Evolutionary conservation across 1,140 invertebrate species (phyloP).

Genomic region (Pantala flavescens): DNA sequence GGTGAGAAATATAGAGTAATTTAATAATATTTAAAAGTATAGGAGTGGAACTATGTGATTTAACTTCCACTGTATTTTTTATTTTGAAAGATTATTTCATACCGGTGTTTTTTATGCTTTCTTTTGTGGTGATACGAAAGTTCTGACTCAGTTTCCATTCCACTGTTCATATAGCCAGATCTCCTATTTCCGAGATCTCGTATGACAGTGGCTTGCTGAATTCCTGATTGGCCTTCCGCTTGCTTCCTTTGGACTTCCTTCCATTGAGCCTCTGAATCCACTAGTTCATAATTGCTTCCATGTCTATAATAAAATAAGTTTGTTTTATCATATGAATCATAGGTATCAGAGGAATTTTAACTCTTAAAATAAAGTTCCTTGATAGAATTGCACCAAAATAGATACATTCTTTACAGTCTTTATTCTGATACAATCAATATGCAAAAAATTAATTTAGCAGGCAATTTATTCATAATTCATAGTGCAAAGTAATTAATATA

Average conservation of each 20-base stretch:
- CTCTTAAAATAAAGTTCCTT: no score
- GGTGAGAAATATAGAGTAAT: no score
- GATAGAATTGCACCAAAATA: no score
- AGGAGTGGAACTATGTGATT: no score
- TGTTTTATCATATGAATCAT: neutral
- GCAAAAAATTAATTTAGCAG: no score
- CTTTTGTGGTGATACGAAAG: conserved; percentile 40
- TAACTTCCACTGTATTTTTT: no score
- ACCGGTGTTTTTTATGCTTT: conserved; percentile 57
- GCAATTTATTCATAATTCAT: no score
- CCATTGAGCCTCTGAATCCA: conserved; percentile 82
- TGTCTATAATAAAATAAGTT: conserved; percentile 25
- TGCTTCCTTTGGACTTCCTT: conserved; percentile 68
- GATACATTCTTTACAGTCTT: no score
- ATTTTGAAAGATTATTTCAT: conserved; percentile 5
- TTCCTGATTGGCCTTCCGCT: conserved; percentile 44
- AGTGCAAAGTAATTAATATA: no score
- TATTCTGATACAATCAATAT: no score
- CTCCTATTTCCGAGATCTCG: conserved; percentile 21
- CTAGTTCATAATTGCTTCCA: conserved; percentile 46
- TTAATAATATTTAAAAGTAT: no score
- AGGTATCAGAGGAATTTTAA: no score
- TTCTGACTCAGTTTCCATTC: conserved; percentile 40
- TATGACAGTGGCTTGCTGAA: conserved; percentile 55
- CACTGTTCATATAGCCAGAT: conserved; percentile 37